Evolutionary conservation across 2,888 invertebrate species (phyloP).

Genomic region (Synergus gifuensis): DNA sequence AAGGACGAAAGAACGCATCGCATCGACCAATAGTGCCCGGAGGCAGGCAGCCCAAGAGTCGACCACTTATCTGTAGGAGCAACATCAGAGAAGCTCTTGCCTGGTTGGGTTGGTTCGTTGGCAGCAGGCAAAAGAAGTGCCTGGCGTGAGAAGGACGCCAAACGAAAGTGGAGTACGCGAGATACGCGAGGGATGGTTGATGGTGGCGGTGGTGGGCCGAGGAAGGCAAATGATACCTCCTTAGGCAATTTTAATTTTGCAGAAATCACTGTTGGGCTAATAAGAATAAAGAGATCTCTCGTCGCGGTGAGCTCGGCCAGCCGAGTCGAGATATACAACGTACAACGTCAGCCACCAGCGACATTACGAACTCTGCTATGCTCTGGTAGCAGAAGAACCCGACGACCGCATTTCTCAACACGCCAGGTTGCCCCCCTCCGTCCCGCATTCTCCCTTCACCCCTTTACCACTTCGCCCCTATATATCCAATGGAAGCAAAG

Average conservation of each 20-base stretch:
- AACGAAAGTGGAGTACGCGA: slow-evolving; percentile 69
- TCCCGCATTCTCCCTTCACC: slow-evolving; percentile 13
- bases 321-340: slow-evolving; percentile 59
- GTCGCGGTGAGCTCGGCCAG: slow-evolving; percentile 60
- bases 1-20: slow-evolving; percentile 58
- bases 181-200: slow-evolving; percentile 62
- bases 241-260: slow-evolving; percentile 77
- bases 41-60: slow-evolving; percentile 73
- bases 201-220: slow-evolving; percentile 60
- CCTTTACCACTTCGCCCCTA: slow-evolving; percentile 23
- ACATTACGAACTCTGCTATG: slow-evolving; percentile 60
- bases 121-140: slow-evolving; percentile 72
- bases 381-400: slow-evolving; percentile 46
- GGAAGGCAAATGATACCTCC: slow-evolving; percentile 75
- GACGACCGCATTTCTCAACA: slow-evolving; percentile 59
- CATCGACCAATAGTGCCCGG: slow-evolving; percentile 74
- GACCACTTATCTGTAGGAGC: slow-evolving; percentile 75
- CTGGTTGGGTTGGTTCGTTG: slow-evolving; percentile 67
- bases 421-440: neutral
- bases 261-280: slow-evolving; percentile 76
- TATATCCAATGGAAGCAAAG: slow-evolving; percentile 42
- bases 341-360: slow-evolving; percentile 71
- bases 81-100: slow-evolving; percentile 75
- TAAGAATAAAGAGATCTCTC: slow-evolving; percentile 75
- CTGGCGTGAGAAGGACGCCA: slow-evolving; percentile 74